These are phyloP conservation scores for Nibea albiflora DNA, from an alignment of 2,113 vertebrate species.

Conservation along the genomic window DNA sequence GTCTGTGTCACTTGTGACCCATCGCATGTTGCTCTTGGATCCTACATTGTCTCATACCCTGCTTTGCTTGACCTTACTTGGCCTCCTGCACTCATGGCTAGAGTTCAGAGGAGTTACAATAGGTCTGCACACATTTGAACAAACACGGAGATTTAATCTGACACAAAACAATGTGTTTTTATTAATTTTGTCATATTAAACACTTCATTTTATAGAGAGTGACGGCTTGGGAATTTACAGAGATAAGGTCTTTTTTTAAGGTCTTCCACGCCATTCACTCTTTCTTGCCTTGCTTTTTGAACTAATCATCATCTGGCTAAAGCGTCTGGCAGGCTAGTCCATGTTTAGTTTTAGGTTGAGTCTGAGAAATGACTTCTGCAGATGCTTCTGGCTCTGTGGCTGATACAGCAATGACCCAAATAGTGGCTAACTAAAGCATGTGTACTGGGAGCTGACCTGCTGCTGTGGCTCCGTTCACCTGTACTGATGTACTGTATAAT, in stretches of 20 bases:
- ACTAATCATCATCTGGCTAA: slow-evolving; percentile 18
- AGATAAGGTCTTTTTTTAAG: slow-evolving; percentile 11
- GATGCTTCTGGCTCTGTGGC: slow-evolving; percentile 42
- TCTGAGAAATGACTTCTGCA: slow-evolving; percentile 57
- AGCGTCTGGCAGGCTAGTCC: slow-evolving; percentile 17
- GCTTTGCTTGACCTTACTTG: slow-evolving; percentile 15
- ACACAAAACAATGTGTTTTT: not conserved
- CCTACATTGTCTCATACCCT: not conserved
- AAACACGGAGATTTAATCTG: not conserved
- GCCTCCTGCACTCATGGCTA: not conserved
- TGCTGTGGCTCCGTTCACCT: slow-evolving; percentile 21
- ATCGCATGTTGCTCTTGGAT: slow-evolving; percentile 19
- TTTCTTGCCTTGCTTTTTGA: slow-evolving; percentile 10
- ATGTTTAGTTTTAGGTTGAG: slow-evolving; percentile 54
- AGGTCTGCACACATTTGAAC: slow-evolving; percentile 5
- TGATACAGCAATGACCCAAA: slow-evolving; percentile 41
- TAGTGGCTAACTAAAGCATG: not conserved
- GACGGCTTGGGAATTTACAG: slow-evolving; percentile 3
- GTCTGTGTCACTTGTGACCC: slow-evolving; percentile 32
- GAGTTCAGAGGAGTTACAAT: slow-evolving; percentile 13
- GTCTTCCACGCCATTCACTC: slow-evolving; percentile 1
- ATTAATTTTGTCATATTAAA: slow-evolving; percentile 9
- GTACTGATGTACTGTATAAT: not conserved
- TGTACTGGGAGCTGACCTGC: not conserved
- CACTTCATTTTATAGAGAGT: not conserved